Base-by-base conservation (phyloP, 2,113 vertebrate species). In the Potamarius usumacintae region DNA sequence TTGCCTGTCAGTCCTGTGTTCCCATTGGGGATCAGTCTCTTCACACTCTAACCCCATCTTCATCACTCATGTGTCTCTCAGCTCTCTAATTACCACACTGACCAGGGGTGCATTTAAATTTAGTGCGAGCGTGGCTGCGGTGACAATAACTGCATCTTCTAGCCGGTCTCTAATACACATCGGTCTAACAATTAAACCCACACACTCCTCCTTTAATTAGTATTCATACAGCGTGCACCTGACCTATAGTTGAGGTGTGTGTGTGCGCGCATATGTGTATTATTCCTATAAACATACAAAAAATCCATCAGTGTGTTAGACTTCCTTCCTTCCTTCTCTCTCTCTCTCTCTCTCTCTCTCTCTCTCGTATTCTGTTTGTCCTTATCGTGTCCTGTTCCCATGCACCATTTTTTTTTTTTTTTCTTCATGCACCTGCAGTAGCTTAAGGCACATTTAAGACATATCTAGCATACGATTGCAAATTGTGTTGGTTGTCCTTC, bases 41-140 rank as follows among this genome's bases (percentile, higher is more conserved):
- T 83, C 80, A 53, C 83, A 85, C 82, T 72, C 76, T 85, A 90
- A 90, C 72, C 85, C 84, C 84, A 81, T 85, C 86, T 88, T 83
- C 87, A 87, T 84, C 85, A 87, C 76, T 69, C 74, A 63, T 85
- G 76, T 88, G 81, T 80, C 67, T 86, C 88, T 62, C 85, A 95
- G 96, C 96, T 95, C 97, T 97, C 96, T 99, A 98, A 99, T 99
- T 98, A 98, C 97, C 92, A 93, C 96, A 95, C 95, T 93, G 94
- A 96, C 94, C 91, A 96, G 96, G 96, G 92, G 95, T 96, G 97
- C 96, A 97, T 97, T 98, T 96, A 97, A 96, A 97, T 98, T 96
- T 96, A 96, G 94, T 94, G 92, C 85, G 94, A 94, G 94, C 95
- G 95, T 90, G 85, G 91, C 88, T 90, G 90, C 90, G 89, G 93